Base-by-base conservation (phyloP, 2,888 invertebrate genomes). In the Acutogordius australiensis region DNA sequence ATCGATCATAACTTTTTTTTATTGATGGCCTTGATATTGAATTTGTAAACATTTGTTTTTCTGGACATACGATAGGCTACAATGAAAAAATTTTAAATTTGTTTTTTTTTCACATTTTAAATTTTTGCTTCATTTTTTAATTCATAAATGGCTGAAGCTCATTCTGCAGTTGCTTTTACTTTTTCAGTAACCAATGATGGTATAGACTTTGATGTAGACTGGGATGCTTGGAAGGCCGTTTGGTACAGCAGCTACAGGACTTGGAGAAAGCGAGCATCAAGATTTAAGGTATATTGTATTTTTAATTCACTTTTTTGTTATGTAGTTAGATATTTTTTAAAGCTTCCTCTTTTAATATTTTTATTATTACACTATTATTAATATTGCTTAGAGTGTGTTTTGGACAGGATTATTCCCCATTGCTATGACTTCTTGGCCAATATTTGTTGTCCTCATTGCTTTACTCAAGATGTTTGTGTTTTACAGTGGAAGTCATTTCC, bases 61-160 rank as follows among this genome's bases (percentile, higher is more conserved):
- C n/a, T n/a, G n/a, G n/a, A n/a, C n/a, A n/a, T n/a, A n/a, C n/a
- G n/a, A n/a, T n/a, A n/a, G n/a, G n/a, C n/a, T n/a, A n/a, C n/a
- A n/a, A n/a, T n/a, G n/a, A n/a, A n/a, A n/a, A n/a, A n/a, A n/a
- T n/a, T n/a, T n/a, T n/a, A n/a, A n/a, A n/a, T n/a, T n/a, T n/a
- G n/a, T n/a, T n/a, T n/a, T n/a, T n/a, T n/a, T n/a, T n/a, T n/a
- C n/a, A n/a, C n/a, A n/a, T n/a, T n/a, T n/a, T n/a, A n/a, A n/a
- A n/a, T n/a, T n/a, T n/a, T n/a, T n/a, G n/a, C n/a, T n/a, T n/a
- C n/a, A n/a, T n/a, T n/a, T n/a, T n/a, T n/a, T n/a, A n/a, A n/a
- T n/a, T n/a, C n/a, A n/a, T n/a, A n/a, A n/a, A 94, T 94, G 91
- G 91, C 91, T 68, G 91, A 94, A 82, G 91, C 91, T 65, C 91